Percentiles rank a stretch among this genome's conserved stretches.
These are phyloP conservation scores for Myoxocephalus aenaeus DNA, from an alignment of 2,797 vertebrate genomes.

Conservation along the genomic window DNA sequence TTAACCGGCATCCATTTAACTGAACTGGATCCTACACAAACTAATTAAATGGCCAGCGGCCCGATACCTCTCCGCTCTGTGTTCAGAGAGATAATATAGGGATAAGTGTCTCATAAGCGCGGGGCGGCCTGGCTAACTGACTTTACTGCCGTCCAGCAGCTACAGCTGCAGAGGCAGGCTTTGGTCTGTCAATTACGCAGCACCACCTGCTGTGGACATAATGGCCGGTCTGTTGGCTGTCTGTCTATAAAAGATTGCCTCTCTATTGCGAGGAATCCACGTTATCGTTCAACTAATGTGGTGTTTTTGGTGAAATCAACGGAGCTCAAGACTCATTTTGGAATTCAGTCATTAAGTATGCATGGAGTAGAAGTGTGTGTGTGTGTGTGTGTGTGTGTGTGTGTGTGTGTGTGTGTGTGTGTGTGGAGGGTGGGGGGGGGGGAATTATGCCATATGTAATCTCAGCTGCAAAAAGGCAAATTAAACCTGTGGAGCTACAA, in stretches of 20 bases:
- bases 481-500: constrained; percentile 14
- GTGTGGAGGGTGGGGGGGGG: background rate
- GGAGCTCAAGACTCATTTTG: constrained; percentile 38
- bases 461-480: constrained; percentile 32
- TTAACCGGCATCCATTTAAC: constrained; percentile 22
- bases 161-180: constrained; percentile 36
- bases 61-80: constrained; percentile 26
- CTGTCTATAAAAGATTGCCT: background rate
- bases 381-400: too few species aligned
- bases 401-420: too few species aligned
- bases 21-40: constrained; percentile 5
- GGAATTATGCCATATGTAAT: constrained; percentile 25
- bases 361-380: background rate
- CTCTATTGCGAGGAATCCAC: background rate
- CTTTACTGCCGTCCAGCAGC: background rate
- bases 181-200: constrained; percentile 39
- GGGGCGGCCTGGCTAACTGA: constrained; percentile 15
- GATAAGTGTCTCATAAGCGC: constrained; percentile 26
- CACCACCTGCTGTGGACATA: constrained; percentile 19
- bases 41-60: constrained; percentile 37
- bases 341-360: constrained; percentile 24
- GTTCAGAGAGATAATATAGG: constrained; percentile 14
- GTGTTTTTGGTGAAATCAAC: constrained; percentile 42
- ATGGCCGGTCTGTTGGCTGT: background rate
- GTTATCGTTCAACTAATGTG: constrained; percentile 8